These are phyloP conservation scores for Peucedramus taeniatus DNA, from an alignment of 2,113 vertebrate genomes.

Conservation along the genomic window DNA sequence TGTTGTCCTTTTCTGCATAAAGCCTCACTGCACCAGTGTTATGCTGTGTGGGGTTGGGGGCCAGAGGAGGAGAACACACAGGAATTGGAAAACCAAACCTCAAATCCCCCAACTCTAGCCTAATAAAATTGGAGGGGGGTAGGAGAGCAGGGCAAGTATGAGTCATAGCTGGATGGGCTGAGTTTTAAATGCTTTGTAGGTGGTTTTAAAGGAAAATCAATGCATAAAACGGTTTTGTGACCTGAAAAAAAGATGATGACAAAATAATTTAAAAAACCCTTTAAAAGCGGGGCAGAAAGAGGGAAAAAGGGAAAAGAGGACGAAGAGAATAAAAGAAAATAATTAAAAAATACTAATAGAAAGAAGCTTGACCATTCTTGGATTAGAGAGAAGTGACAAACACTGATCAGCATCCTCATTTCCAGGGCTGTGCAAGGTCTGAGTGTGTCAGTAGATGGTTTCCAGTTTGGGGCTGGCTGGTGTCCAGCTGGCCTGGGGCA, in stretches of 20 bases:
- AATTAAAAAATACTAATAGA: background rate
- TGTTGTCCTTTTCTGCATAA: background rate
- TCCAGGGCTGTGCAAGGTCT: background rate
- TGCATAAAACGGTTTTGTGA: background rate
- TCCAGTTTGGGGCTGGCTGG: background rate
- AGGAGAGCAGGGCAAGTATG: background rate
- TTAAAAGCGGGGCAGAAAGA: accelerated
- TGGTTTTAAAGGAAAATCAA: background rate
- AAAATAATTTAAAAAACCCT: accelerated
- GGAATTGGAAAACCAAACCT: background rate
- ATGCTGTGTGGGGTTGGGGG: background rate
- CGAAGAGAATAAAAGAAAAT: background rate
- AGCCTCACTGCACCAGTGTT: background rate
- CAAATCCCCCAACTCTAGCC: background rate
- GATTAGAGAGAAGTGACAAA: background rate
- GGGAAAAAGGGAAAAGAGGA: accelerated
- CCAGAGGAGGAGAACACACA: background rate
- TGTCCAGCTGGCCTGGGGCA: background rate
- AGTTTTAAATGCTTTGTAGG: background rate
- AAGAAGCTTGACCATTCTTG: background rate
- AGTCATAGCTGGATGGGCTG: background rate
- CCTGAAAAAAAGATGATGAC: background rate
- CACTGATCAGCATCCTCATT: background rate
- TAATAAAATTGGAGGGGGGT: background rate
- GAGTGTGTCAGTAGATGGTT: background rate